Percentiles rank a stretch among this genome's conserved stretches.
Conservation (phyloP, 2,888 invertebrate species). For the Parnassius orleans region DNA sequence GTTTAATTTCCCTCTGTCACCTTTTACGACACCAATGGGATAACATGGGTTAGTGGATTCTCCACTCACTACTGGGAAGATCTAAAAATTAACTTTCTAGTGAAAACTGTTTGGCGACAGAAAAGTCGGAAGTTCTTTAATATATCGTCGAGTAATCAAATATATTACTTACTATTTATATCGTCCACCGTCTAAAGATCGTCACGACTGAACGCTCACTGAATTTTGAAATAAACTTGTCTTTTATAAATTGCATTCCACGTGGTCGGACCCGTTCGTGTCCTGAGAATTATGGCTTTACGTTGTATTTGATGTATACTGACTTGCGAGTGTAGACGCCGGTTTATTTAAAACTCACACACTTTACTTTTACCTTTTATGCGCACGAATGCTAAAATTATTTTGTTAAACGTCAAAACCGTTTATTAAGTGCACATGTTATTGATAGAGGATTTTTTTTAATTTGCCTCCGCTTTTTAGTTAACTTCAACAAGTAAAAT, state of each 20-base stretch:
- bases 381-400: background rate
- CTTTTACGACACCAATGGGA: too few species aligned
- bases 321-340: slow-evolving; percentile 42
- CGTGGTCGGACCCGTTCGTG: slow-evolving; percentile 49
- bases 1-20: too few species aligned
- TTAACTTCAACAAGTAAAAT: too few species aligned
- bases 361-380: slow-evolving; percentile 32
- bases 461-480: too few species aligned
- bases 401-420: background rate
- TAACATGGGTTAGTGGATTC: too few species aligned
- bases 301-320: slow-evolving; percentile 66
- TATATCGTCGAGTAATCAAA: background rate
- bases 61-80: too few species aligned
- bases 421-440: background rate
- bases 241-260: slow-evolving; percentile 70
- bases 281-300: slow-evolving; percentile 60
- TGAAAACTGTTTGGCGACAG: too few species aligned
- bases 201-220: slow-evolving; percentile 49
- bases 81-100: too few species aligned
- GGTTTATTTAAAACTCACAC: slow-evolving; percentile 30
- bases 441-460: background rate
- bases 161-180: slow-evolving; percentile 34
- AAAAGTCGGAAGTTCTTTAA: background rate
- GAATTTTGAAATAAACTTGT: slow-evolving; percentile 64
- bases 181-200: slow-evolving; percentile 45